Evolutionary conservation across 2,888 invertebrate genomes (phyloP).

Genomic region (Orchesellides sinensis): DNA sequence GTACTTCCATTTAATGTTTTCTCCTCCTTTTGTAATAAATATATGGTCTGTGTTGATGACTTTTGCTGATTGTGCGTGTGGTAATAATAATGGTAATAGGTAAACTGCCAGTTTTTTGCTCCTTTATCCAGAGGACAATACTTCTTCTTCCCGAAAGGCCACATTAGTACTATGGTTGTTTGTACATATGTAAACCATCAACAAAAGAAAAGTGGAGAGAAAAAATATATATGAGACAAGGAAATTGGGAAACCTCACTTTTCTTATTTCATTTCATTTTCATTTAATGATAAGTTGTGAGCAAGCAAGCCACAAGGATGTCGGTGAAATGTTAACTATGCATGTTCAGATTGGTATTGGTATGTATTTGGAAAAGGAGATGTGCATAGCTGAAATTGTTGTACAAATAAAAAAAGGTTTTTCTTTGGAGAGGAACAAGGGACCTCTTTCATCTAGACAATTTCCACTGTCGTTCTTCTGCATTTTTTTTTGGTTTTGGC

Average conservation of each 20-base stretch:
- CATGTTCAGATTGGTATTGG: neutral
- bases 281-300: conserved; percentile 37
- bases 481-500: conserved; percentile 5
- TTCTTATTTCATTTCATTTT: conserved; percentile 2
- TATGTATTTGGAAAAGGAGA: too few species aligned
- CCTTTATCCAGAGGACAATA: neutral
- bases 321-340: conserved; percentile 14
- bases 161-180: neutral
- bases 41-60: too few species aligned
- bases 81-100: conserved; percentile 27
- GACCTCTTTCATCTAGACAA: conserved; percentile 52
- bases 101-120: neutral
- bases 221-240: conserved; percentile 32
- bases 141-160: neutral
- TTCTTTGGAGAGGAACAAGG: conserved; percentile 18
- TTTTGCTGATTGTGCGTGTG: conserved; percentile 23
- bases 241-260: conserved; percentile 42
- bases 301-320: conserved; percentile 29
- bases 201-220: conserved; percentile 4
- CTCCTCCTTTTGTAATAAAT: too few species aligned
- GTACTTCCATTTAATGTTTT: too few species aligned
- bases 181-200: conserved; percentile 41
- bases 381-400: conserved; percentile 38
- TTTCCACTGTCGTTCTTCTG: conserved; percentile 14
- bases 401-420: neutral